Percentiles rank a stretch among this genome's conserved stretches.
These are phyloP conservation scores for Microcebus tavaratra DNA, from an alignment of 2,113 vertebrate species.

Conservation along the genomic window DNA sequence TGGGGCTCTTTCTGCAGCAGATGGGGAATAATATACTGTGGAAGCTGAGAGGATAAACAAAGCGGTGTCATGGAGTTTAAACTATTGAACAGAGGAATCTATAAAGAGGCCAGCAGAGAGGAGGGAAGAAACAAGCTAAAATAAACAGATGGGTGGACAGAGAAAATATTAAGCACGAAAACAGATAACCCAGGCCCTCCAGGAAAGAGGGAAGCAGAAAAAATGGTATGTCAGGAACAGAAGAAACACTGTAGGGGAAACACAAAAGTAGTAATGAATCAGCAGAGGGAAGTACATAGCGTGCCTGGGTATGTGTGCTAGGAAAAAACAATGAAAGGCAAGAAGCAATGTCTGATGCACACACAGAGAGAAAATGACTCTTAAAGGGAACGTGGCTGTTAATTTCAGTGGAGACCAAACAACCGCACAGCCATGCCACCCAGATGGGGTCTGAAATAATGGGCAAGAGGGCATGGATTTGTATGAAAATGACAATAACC, in stretches of 20 bases:
- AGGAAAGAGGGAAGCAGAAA: conserved; percentile 43
- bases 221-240: conserved; percentile 44
- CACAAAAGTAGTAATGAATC: conserved; percentile 43
- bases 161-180: conserved; percentile 58
- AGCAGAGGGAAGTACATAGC: background rate
- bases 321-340: background rate
- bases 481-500: background rate
- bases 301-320: background rate
- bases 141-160: conserved; percentile 68
- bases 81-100: conserved; percentile 52
- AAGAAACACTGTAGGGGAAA: conserved; percentile 36
- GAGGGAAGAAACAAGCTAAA: conserved; percentile 62
- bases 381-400: background rate
- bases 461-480: background rate
- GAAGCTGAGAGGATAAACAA: conserved; percentile 64
- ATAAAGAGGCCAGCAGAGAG: conserved; percentile 37
- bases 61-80: conserved; percentile 56
- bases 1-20: conserved; percentile 43
- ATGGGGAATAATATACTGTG: conserved; percentile 34
- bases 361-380: background rate
- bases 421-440: background rate
- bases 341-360: background rate
- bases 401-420: background rate
- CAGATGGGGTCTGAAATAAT: conserved; percentile 1
- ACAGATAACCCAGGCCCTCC: background rate